These are phyloP conservation scores for Syngnathoides biaculeatus DNA, from an alignment of 2,113 vertebrate species.

Conservation along the genomic window DNA sequence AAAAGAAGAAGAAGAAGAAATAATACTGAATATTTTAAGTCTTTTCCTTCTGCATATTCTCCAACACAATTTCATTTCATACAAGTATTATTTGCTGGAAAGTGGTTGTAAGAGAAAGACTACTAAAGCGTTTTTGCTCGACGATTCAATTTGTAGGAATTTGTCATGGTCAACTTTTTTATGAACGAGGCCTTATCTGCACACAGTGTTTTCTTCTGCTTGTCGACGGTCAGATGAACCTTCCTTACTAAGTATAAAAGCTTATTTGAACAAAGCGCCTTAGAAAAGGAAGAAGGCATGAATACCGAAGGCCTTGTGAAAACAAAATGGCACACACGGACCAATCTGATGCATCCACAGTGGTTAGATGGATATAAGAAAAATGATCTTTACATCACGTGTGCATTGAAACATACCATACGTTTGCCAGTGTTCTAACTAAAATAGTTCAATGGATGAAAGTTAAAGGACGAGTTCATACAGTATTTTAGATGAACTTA, in stretches of 20 bases:
- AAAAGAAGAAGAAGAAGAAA: no score
- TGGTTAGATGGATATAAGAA: background rate
- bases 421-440: background rate
- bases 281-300: conserved; percentile 13
- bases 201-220: conserved; percentile 9
- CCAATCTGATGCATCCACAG: background rate
- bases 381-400: background rate
- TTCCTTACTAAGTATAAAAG: conserved; percentile 2
- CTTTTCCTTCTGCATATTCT: background rate
- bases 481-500: no score
- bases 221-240: conserved; percentile 10
- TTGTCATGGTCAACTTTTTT: conserved; percentile 6
- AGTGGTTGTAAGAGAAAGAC: conserved; percentile 4
- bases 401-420: background rate
- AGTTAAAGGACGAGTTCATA: no score
- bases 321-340: background rate
- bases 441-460: no score
- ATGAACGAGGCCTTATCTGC: conserved; percentile 20
- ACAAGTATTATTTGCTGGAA: background rate
- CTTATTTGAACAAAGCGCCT: conserved; percentile 1
- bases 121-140: conserved; percentile 8
- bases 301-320: conserved; percentile 13
- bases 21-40: background rate
- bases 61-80: background rate
- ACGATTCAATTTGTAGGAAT: background rate